Conservation (phyloP, 2,797 vertebrate species). For the Amphiprion clarkii region DNA sequence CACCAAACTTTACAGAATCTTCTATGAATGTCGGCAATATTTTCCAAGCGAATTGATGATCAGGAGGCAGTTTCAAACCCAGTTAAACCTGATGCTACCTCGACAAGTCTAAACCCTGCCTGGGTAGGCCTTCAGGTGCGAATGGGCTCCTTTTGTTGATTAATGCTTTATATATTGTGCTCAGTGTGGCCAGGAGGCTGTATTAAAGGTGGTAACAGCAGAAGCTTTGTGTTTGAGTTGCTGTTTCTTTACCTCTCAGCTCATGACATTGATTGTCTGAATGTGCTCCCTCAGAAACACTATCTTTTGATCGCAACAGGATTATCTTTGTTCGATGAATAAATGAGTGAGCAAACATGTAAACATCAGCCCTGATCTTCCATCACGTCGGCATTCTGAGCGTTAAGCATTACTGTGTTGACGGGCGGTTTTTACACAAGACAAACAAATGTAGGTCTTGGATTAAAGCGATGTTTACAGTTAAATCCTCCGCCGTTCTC, state of each 20-base stretch:
- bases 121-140: background rate
- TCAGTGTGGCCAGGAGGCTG: too few relatives aligned
- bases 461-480: slow-evolving; percentile 29
- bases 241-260: slow-evolving; percentile 30
- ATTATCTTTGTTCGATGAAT: slow-evolving; percentile 62
- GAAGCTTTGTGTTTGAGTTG: background rate
- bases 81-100: too few relatives aligned
- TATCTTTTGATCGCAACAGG: slow-evolving; percentile 45
- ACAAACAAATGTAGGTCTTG: slow-evolving; percentile 18
- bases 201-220: background rate
- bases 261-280: slow-evolving; percentile 36
- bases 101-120: too few relatives aligned
- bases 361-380: slow-evolving; percentile 41
- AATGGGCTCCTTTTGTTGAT: background rate
- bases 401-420: background rate
- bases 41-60: too few relatives aligned
- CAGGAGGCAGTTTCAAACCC: too few relatives aligned
- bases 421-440: slow-evolving; percentile 1
- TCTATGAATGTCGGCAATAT: too few relatives aligned
- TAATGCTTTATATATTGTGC: too few relatives aligned
- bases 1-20: too few relatives aligned
- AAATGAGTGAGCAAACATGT: slow-evolving; percentile 51
- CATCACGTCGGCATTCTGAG: too few relatives aligned
- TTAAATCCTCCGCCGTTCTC: background rate
- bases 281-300: slow-evolving; percentile 31